These are phyloP conservation scores for Netelia melanura DNA, from an alignment of 2,888 invertebrate species.

Conservation along the genomic window DNA sequence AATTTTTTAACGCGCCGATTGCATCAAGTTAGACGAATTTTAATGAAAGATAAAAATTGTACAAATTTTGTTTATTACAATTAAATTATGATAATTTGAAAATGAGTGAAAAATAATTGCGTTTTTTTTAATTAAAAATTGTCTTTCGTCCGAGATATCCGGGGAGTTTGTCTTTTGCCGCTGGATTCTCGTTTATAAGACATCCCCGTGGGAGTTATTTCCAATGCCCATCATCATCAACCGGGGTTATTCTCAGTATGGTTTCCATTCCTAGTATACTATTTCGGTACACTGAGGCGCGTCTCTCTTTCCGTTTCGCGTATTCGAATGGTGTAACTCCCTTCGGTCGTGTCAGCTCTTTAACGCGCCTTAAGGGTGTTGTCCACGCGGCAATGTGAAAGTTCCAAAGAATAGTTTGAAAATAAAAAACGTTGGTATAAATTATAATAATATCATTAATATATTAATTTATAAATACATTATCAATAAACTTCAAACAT, in stretches of 20 bases:
- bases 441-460: no score
- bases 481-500: not conserved
- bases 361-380: constrained; percentile 2
- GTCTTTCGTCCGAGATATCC: not conserved
- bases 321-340: not conserved
- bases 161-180: not conserved
- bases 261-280: constrained; percentile 57
- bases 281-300: constrained; percentile 43
- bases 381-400: not conserved
- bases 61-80: no score
- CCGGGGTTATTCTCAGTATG: constrained; percentile 50
- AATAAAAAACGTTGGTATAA: not conserved
- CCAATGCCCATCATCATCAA: constrained; percentile 43
- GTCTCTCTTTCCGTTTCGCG: constrained; percentile 17
- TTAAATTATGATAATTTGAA: no score
- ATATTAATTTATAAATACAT: no score
- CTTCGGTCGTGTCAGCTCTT: not conserved
- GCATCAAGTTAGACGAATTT: no score
- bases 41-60: no score
- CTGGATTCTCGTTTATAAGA: constrained; percentile 21
- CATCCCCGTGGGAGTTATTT: constrained; percentile 37
- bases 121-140: not conserved
- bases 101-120: not conserved
- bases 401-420: not conserved
- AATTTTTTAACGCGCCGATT: no score